A percentile compares a stretch with the other conserved stretches of the same genome.
These are phyloP conservation scores for Coranthus polyacanthus DNA, from an alignment of 2,797 vertebrate genomes.

Conservation along the genomic window DNA sequence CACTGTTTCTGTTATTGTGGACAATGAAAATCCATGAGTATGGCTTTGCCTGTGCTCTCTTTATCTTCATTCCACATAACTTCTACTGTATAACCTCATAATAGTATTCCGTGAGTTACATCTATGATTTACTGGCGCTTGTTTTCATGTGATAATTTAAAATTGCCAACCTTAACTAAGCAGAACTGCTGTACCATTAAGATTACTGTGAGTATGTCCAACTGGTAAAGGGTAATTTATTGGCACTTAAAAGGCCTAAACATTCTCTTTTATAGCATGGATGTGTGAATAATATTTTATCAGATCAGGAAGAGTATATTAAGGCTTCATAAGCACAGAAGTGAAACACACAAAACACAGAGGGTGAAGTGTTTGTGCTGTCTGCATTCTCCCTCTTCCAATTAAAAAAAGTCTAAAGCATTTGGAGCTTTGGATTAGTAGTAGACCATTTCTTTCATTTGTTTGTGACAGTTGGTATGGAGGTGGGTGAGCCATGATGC, in stretches of 20 bases:
- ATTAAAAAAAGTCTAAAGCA: constrained; percentile 26
- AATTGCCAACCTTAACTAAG: constrained; percentile 5
- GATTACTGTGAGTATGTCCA: constrained; percentile 19
- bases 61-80: neutral
- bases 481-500: constrained; percentile 34
- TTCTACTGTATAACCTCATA: constrained; percentile 7
- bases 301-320: constrained; percentile 25
- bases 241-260: constrained; percentile 15
- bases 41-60: neutral
- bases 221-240: constrained; percentile 23
- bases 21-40: neutral
- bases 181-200: constrained; percentile 10
- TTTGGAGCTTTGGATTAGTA: constrained; percentile 34
- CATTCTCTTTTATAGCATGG: constrained; percentile 7
- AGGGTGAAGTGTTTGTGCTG: constrained; percentile 11
- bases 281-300: constrained; percentile 35
- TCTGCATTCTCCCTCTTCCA: constrained; percentile 12
- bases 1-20: neutral
- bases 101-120: neutral
- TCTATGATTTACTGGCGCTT: constrained; percentile 3
- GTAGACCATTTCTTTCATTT: constrained; percentile 33
- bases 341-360: neutral
- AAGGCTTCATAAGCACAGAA: constrained; percentile 11
- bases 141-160: neutral
- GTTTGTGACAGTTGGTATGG: constrained; percentile 58